These are phyloP conservation scores for Gambusia affinis DNA, from an alignment of 2,113 vertebrate genomes.

Conservation along the genomic window DNA sequence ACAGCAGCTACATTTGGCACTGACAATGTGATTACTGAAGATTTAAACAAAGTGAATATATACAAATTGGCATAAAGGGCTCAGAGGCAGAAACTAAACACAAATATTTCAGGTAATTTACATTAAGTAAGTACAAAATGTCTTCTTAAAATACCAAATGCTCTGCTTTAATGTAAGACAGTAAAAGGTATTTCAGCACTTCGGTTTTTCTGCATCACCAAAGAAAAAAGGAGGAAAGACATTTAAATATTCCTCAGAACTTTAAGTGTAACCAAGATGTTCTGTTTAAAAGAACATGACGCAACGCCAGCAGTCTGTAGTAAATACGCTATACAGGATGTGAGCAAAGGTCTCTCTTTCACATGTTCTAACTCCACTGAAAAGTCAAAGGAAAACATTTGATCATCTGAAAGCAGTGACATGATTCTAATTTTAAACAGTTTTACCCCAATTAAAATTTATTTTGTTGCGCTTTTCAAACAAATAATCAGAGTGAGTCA, in stretches of 20 bases:
- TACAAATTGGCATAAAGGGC: background rate
- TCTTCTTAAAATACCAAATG: no score
- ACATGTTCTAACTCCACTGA: background rate
- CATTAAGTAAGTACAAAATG: no score
- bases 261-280: background rate
- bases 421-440: background rate
- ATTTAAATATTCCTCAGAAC: background rate
- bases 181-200: background rate
- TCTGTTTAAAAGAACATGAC: background rate
- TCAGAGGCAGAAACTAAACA: background rate
- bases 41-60: background rate
- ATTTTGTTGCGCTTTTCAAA: background rate
- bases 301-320: background rate
- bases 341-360: background rate
- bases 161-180: background rate
- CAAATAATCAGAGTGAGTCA: background rate
- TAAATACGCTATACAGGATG: background rate
- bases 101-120: background rate
- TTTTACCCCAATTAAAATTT: background rate
- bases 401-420: background rate
- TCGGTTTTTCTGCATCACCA: background rate
- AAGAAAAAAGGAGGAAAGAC: background rate
- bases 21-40: conserved; percentile 82
- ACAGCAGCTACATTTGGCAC: conserved; percentile 67
- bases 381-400: background rate